phyloP scores from a whole-genome alignment of 2,797 vertebrate species.

The Arnoldichthys spilopterus region DNA sequence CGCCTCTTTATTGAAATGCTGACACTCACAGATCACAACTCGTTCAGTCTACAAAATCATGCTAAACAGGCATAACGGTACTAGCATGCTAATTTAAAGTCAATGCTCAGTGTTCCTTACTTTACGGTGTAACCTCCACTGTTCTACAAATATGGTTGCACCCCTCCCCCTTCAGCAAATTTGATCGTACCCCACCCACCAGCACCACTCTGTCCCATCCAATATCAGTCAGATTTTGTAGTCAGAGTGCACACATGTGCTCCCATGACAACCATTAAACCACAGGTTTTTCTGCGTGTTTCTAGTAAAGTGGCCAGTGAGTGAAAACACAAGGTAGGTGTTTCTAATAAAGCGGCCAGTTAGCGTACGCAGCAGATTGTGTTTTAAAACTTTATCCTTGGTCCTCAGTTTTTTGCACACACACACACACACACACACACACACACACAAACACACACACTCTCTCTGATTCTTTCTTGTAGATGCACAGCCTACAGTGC shows the following conservation, averaged over 20 bases:
- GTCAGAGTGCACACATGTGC: no score
- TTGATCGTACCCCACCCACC: no score
- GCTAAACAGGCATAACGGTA: no score
- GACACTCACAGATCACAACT: neutral
- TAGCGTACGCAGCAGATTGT: neutral
- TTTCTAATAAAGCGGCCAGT: constrained; percentile 3
- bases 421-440: constrained; percentile 8
- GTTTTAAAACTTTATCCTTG: neutral
- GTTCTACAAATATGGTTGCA: no score
- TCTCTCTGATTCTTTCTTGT: neutral
- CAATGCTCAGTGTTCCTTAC: no score
- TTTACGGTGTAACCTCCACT: no score
- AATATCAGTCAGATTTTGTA: no score
- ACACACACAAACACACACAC: constrained; percentile 8
- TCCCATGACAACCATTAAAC: no score
- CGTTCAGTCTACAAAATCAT: neutral
- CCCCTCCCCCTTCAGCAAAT: no score
- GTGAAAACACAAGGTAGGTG: neutral
- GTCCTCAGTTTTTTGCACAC: neutral
- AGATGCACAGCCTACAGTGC: neutral
- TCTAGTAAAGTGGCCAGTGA: neutral
- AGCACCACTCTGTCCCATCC: no score
- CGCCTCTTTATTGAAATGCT: neutral
- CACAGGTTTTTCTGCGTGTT: no score
- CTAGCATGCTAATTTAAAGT: no score